Base-by-base conservation (phyloP, 1,140 invertebrate genomes). In the Latrodectus geometricus region DNA sequence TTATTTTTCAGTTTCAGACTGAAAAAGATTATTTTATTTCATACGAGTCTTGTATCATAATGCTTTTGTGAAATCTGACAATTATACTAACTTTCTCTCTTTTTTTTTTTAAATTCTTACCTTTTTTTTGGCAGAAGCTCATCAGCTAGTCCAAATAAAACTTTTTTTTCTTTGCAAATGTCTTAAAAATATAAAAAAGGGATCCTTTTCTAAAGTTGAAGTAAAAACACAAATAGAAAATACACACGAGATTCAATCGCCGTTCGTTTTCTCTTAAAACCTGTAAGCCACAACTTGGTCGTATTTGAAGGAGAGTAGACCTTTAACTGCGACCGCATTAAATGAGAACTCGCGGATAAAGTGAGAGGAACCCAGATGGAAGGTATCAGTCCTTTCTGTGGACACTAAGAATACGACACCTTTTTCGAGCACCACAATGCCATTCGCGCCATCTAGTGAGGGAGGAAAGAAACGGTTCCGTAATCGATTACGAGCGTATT, bases 261-360 rank as follows among this genome's bases (percentile, higher is more conserved):
- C 9, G 20, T n/a, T 69, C n/a, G 11, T n/a, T 69, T 21, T 69
- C 54, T 61, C 54, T 69, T 20, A 69, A 21, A 69, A 21, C 68
- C 68, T 21, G 54, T 17, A n/a, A 69, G 68, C 20, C 21, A n/a
- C 21, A 23, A 69, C 68, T 23, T 23, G 70, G 70, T 73, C 35
- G 70, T 73, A 14, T 48, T 14, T 35, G n/a, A 8, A 48, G n/a
- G 52, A 61, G 73, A 66, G 56, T 35, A 54, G 12, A 54, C 17
- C 35, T 56, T 84, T 84, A 68, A 68, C 73, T 84, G 82, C 82
- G 82, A 84, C 72, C 73, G 82, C 56, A 76, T 76, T 75, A 50
- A 35, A 56, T 66, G 73, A 84, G 82, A 84, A 84, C 82, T 84
- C 73, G 82, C 72, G 82, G 82, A 84, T 84, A 76, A 84, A 84